Conservation (phyloP, 2,797 vertebrate species). For the Diplodus puntazzo region DNA sequence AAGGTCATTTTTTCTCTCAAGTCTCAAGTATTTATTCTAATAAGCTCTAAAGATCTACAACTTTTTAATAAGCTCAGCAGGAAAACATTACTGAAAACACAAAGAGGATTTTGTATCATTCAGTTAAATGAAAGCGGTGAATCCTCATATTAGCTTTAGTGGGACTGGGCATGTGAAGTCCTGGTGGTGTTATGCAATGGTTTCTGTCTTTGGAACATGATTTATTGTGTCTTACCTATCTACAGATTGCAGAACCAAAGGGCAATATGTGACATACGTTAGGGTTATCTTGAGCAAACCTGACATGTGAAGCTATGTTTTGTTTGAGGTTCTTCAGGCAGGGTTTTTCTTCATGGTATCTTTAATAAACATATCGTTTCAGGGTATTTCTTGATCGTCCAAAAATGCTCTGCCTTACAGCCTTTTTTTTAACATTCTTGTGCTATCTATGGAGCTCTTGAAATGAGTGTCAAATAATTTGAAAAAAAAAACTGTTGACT, state of each 20-base stretch:
- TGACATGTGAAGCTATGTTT: conserved; percentile 1
- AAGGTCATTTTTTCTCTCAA: too few species aligned
- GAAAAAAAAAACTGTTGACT: not conserved
- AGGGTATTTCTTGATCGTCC: not conserved
- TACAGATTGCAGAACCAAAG: not conserved
- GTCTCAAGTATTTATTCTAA: too few species aligned
- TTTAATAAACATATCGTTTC: conserved; percentile 1
- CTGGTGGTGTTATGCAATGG: not conserved
- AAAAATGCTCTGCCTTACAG: not conserved
- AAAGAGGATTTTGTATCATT: conserved; percentile 1
- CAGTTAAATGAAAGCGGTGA: not conserved
- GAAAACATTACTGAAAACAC: not conserved
- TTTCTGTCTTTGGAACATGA: conserved; percentile 3
- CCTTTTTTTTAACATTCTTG: not conserved
- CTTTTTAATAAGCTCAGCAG: not conserved
- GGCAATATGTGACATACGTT: not conserved
- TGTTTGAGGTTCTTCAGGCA: not conserved
- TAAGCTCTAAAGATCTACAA: not conserved
- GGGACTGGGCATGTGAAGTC: not conserved
- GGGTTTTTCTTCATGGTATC: not conserved
- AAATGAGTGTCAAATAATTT: not conserved
- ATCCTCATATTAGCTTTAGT: not conserved
- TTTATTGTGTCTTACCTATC: not conserved
- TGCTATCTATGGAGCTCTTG: not conserved
- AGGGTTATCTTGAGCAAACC: conserved; percentile 19